Conservation (phyloP, 2,888 invertebrate species). For the Gymnocheta viridis region DNA sequence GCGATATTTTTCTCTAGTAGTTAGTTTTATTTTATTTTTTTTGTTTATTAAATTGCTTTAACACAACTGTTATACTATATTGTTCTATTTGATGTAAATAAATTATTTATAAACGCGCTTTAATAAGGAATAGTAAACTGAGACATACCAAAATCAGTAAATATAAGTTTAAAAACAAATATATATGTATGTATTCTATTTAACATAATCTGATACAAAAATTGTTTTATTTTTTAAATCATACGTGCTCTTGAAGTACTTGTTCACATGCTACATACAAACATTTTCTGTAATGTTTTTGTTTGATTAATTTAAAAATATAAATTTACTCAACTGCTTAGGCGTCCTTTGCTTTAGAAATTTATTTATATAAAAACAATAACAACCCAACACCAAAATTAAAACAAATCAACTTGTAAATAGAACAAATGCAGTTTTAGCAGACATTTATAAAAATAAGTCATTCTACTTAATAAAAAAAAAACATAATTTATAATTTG, state of each 20-base stretch:
- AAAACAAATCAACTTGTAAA: conserved; percentile 7
- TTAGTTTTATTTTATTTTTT: background rate
- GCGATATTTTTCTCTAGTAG: background rate
- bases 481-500: too few species aligned
- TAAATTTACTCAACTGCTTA: background rate
- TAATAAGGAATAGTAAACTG: background rate
- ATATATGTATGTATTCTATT: too few species aligned
- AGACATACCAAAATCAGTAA: conserved; percentile 1
- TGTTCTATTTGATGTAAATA: too few species aligned
- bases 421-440: conserved; percentile 3
- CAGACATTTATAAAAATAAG: background rate
- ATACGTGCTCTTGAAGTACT: conserved; percentile 51
- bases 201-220: background rate
- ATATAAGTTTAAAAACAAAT: background rate
- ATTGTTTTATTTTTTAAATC: conserved; percentile 3
- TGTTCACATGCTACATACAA: conserved; percentile 59
- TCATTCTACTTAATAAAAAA: background rate
- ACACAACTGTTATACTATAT: too few species aligned
- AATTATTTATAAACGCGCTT: background rate
- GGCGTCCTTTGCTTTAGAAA: background rate
- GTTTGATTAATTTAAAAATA: background rate
- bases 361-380: background rate
- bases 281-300: conserved; percentile 60
- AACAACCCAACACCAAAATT: conserved; percentile 55
- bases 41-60: too few species aligned